Conservation (phyloP, 2,888 invertebrate genomes). For the Listrodromus nycthemerus region DNA sequence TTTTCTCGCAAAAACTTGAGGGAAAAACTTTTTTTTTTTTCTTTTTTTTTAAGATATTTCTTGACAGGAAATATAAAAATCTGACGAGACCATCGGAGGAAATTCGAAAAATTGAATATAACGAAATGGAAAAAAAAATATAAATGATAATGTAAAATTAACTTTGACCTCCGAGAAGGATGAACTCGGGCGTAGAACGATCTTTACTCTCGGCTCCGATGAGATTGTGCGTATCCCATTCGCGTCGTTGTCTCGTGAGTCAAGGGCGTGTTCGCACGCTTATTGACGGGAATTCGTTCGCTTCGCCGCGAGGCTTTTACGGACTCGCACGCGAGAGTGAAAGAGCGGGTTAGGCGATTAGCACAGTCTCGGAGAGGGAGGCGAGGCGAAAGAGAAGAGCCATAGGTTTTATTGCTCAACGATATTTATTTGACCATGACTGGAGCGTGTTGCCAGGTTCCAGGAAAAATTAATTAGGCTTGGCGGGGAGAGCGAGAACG, state of each 20-base stretch:
- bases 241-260: conserved; percentile 10
- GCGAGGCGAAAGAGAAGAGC: conserved; percentile 36
- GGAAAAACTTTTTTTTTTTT: too few relatives aligned
- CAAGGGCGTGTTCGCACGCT: conserved; percentile 23
- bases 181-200: conserved; percentile 9
- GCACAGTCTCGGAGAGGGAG: background rate
- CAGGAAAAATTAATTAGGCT: conserved; percentile 57
- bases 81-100: background rate
- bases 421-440: conserved; percentile 74
- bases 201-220: background rate
- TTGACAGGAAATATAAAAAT: background rate
- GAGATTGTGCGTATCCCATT: conserved; percentile 11
- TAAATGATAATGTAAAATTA: background rate
- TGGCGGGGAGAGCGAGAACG: conserved; percentile 43
- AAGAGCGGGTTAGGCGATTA: conserved; percentile 2
- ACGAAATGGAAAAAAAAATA: background rate
- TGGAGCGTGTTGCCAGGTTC: conserved; percentile 56
- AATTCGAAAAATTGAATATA: background rate
- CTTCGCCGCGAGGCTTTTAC: conserved; percentile 20
- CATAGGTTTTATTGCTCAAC: conserved; percentile 75
- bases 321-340: background rate
- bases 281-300: conserved; percentile 12
- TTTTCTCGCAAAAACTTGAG: background rate
- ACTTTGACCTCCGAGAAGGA: conserved; percentile 2
- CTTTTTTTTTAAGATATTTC: background rate